Conservation (phyloP, 1,140 invertebrate genomes). For the Drosophila pachea region DNA sequence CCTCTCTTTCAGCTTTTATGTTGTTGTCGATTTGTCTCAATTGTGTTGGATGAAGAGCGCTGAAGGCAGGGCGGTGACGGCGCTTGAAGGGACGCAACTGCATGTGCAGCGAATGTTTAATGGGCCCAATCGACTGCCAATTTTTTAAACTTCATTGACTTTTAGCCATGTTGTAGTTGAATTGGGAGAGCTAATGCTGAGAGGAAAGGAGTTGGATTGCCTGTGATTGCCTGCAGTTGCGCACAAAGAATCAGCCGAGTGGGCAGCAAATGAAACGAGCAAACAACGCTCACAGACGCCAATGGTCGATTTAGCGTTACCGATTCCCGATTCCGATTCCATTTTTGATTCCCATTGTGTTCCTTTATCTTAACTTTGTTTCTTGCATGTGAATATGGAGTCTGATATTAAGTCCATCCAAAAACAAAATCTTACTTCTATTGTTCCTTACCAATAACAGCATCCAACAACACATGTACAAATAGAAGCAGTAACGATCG, state of each 20-base stretch:
- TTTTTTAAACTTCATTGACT: constrained; percentile 42
- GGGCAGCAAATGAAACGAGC: constrained; percentile 31
- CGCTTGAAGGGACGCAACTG: constrained; percentile 2
- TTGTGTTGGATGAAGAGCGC: constrained; percentile 28
- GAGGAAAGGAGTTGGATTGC: neutral
- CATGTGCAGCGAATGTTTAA: constrained; percentile 44
- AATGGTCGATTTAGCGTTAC: constrained; percentile 34
- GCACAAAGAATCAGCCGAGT: constrained; percentile 55
- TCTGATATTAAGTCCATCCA: constrained; percentile 33
- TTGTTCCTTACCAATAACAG: constrained; percentile 38
- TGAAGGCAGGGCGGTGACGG: constrained; percentile 12
- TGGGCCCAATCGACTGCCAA: constrained; percentile 15
- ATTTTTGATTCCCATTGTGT: constrained; percentile 31
- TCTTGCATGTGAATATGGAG: constrained; percentile 29
- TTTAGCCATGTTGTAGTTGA: constrained; percentile 21
- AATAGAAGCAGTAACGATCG: neutral
- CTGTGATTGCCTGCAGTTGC: constrained; percentile 67
- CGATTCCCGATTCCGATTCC: constrained; percentile 32
- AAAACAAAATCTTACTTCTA: constrained; percentile 29
- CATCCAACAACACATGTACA: constrained; percentile 27
- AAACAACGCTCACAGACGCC: constrained; percentile 16
- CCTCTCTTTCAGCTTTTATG: constrained; percentile 19
- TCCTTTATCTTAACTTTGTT: constrained; percentile 34
- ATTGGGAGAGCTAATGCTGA: constrained; percentile 2
- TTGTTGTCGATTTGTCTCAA: constrained; percentile 35